Base-by-base conservation (phyloP, 2,113 vertebrate species). In the Sclerurus mexicanus region DNA sequence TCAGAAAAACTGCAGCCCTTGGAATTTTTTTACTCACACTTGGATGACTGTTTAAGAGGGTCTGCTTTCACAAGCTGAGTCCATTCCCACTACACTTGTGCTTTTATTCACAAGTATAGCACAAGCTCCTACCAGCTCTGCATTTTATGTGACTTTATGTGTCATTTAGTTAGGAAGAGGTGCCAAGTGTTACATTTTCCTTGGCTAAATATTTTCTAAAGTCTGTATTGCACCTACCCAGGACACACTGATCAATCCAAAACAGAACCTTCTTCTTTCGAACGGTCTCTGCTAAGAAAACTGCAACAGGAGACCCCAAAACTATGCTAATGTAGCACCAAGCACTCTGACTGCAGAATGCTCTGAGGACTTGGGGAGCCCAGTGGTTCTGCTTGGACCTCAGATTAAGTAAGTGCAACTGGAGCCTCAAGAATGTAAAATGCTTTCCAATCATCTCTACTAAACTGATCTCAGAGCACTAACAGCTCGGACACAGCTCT, bases 311-410 rank as follows among this genome's bases (percentile, higher is more conserved):
- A 95, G 37, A 62, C 9, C 58, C 62, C 86, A 40, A 40, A 73
- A 10, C 20, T 53, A 23, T 7, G 12, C 19, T 15, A 3, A 7
- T 1, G 4, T 3, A n/a, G 37, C 63, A 15, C 24, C 2, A 5
- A 79, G 62, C 22, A 67, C 35, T n/a, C 11, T 14, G 50, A 12
- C 21, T 37, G 25, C 52, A 33, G 42, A 28, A 37, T 1, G 33
- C 9, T 66, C 1, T 16, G 37, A 7, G 46, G 35, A 28, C 52
- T 68, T 3, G 5, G 15, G 46, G 13, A 72, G 18, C 22, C 33
- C 15, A 6, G 46, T 37, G 23, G 15, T 64, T 30, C 66, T 83
- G 22, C 52, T 28, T 14, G 46, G 40, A 6, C 56, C 56, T 60
- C 25, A 47, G 17, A 68, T 50, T 5, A 11, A 52, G 4, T 3